Evolutionary conservation across 2,797 vertebrate genomes (phyloP).

Genomic region (Ceryle rudis): DNA sequence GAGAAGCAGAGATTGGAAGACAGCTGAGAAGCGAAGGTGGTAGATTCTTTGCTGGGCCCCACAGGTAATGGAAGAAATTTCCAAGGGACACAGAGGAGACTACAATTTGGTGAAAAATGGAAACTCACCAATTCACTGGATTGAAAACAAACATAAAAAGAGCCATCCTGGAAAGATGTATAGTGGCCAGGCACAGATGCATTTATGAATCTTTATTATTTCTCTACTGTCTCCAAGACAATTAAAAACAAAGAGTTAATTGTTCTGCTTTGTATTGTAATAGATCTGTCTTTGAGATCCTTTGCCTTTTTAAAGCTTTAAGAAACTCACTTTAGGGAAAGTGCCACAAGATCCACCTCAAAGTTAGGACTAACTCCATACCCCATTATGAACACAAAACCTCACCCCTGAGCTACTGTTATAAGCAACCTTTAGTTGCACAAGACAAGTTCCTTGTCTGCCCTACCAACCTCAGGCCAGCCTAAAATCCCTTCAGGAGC

Average conservation of each 20-base stretch:
- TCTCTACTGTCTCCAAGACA: neutral
- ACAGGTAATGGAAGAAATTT: neutral
- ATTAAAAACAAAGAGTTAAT: neutral
- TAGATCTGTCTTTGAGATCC: neutral
- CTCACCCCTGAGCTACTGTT: neutral
- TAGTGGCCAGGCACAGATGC: neutral
- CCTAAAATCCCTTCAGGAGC: neutral
- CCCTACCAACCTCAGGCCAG: neutral
- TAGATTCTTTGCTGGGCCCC: neutral
- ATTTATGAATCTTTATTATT: neutral
- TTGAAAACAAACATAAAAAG: neutral
- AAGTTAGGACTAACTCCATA: neutral
- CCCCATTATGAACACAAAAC: neutral
- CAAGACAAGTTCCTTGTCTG: neutral
- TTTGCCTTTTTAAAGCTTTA: neutral
- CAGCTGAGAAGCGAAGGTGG: neutral
- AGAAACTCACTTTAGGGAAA: neutral
- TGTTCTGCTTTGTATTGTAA: neutral
- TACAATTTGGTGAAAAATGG: neutral
- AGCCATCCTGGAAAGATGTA: neutral
- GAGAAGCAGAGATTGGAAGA: neutral
- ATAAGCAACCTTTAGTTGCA: neutral
- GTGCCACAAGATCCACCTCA: neutral
- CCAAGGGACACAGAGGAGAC: neutral
- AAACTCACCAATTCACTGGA: neutral